phyloP scores from a whole-genome alignment of 2,888 invertebrate genomes.

The Pimpla rufipes region DNA sequence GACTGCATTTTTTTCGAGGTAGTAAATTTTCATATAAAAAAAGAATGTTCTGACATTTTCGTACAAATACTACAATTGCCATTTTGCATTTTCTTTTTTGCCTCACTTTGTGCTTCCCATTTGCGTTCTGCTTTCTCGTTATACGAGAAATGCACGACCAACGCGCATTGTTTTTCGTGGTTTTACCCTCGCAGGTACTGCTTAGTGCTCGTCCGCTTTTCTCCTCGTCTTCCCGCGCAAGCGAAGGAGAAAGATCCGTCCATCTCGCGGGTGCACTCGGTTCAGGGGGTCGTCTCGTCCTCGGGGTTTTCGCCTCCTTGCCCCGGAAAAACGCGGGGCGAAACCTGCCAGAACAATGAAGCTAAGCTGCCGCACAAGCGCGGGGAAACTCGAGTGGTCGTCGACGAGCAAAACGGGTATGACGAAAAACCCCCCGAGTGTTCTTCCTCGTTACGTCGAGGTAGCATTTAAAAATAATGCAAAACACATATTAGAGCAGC shows the following conservation, averaged over 20 bases:
- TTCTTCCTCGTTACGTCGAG: neutral
- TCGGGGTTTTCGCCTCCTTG: constrained; percentile 9
- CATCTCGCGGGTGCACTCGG: constrained; percentile 24
- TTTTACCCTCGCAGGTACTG: neutral
- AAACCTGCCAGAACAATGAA: constrained; percentile 23
- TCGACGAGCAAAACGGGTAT: constrained; percentile 3
- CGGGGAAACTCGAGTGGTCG: constrained; percentile 4
- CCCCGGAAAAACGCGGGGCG: neutral
- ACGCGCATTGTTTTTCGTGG: neutral
- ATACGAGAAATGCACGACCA: neutral
- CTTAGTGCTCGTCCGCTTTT: neutral
- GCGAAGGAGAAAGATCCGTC: constrained; percentile 13
- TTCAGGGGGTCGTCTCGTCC: constrained; percentile 25
- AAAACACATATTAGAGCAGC: neutral
- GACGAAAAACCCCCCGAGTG: neutral
- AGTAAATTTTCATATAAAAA: neutral
- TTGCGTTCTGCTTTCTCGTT: neutral
- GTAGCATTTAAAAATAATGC: neutral
- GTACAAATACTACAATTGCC: neutral
- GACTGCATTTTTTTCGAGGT: too few species aligned
- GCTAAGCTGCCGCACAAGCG: neutral
- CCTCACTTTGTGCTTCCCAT: neutral
- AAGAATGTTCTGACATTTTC: too few species aligned
- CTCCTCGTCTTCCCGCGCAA: neutral
- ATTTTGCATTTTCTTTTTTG: neutral